Evolutionary conservation across 1,140 invertebrate genomes (phyloP).

Genomic region (Brachionus rotundiformis): DNA sequence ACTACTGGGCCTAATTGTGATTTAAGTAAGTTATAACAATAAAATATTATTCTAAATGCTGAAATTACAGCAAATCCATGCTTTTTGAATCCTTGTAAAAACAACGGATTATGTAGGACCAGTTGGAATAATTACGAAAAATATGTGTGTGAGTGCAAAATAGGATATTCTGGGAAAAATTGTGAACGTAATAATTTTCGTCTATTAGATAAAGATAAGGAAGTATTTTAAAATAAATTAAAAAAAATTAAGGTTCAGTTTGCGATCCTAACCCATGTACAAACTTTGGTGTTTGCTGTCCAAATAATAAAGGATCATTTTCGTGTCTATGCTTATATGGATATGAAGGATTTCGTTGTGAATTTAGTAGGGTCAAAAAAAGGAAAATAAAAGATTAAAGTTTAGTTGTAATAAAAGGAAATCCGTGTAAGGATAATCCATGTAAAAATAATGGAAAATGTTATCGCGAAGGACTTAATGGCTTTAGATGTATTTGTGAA

Average conservation of each 20-base stretch:
- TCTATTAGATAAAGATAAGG: too few relatives aligned
- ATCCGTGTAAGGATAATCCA: not conserved
- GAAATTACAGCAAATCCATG: slow-evolving; percentile 11
- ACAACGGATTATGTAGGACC: slow-evolving; percentile 20
- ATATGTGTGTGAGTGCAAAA: slow-evolving; percentile 56
- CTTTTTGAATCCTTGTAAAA: slow-evolving; percentile 26
- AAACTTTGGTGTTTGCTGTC: slow-evolving; percentile 1
- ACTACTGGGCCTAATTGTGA: slow-evolving; percentile 33
- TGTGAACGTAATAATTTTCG: slow-evolving; percentile 22
- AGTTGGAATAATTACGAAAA: slow-evolving; percentile 53
- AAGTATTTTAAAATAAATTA: not conserved
- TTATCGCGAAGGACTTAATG: slow-evolving; percentile 12
- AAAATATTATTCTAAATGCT: too few relatives aligned
- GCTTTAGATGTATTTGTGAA: slow-evolving; percentile 53
- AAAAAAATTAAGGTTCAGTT: not conserved
- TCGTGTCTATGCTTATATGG: not conserved
- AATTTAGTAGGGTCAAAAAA: slow-evolving; percentile 32
- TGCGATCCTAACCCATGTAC: slow-evolving; percentile 1
- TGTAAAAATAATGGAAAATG: slow-evolving; percentile 33
- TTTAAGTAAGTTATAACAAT: slow-evolving; percentile 41
- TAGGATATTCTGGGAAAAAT: slow-evolving; percentile 56
- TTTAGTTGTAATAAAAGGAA: not conserved
- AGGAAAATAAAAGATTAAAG: not conserved
- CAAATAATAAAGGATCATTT: not conserved
- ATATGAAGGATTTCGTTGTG: slow-evolving; percentile 24